These are phyloP conservation scores for Notothenia rossii DNA, from an alignment of 2,113 vertebrate species.

Conservation along the genomic window DNA sequence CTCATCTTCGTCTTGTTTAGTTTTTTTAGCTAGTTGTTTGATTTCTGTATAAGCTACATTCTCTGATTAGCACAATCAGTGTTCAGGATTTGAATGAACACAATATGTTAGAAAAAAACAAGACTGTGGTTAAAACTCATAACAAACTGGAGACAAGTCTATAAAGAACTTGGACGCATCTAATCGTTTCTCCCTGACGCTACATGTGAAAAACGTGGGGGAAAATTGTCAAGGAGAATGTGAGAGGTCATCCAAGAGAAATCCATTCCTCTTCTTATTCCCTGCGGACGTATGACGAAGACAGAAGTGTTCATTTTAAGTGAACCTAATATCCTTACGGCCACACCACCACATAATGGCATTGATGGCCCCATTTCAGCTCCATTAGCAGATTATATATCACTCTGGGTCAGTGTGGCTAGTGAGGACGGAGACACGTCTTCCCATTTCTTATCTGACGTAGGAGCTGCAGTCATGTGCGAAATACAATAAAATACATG, in stretches of 20 bases:
- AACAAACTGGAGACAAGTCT: neutral
- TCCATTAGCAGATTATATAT: slow-evolving; percentile 40
- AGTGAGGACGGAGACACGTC: slow-evolving; percentile 23
- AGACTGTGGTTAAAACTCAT: neutral
- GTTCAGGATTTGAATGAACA: neutral
- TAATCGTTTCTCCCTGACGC: neutral
- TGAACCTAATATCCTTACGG: slow-evolving; percentile 8
- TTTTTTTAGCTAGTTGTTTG: neutral
- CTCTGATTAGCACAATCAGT: neutral
- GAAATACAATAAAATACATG: slow-evolving; percentile 57
- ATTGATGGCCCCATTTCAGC: slow-evolving; percentile 21
- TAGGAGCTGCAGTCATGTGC: slow-evolving; percentile 35
- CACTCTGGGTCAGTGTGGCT: slow-evolving; percentile 36
- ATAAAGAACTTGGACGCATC: neutral
- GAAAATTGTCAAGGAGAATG: neutral
- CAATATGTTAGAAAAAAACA: neutral
- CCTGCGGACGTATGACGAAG: neutral
- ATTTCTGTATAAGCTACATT: neutral
- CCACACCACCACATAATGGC: slow-evolving; percentile 42
- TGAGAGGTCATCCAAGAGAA: slow-evolving; percentile 1
- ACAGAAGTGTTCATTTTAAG: slow-evolving; percentile 8
- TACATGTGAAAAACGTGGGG: neutral
- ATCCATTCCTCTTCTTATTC: neutral
- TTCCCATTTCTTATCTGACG: slow-evolving; percentile 20
- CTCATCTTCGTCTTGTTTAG: neutral